phyloP scores from a whole-genome alignment of 2,797 vertebrate genomes.

The Clarias laeviceps region DNA sequence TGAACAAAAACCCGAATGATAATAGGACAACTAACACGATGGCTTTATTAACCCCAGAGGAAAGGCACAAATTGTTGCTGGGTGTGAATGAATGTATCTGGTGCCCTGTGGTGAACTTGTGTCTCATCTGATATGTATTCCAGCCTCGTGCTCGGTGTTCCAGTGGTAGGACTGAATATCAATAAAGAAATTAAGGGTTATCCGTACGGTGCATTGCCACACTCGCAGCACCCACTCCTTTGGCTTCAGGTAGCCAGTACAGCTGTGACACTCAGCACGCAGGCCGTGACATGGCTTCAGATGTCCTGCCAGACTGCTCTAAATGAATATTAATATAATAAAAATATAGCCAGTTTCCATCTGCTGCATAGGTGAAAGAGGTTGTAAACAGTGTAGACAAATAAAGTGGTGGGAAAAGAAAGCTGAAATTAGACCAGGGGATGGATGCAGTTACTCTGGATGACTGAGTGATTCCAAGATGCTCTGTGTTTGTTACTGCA shows the following conservation, averaged over 20 bases:
- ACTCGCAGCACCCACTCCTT: neutral
- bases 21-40: neutral
- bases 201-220: neutral
- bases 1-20: neutral
- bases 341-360: neutral
- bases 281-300: neutral
- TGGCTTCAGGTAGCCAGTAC: neutral
- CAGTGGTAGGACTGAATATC: slow-evolving; percentile 6
- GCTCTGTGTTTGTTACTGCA: neutral
- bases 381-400: neutral
- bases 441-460: neutral
- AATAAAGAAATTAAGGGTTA: slow-evolving; percentile 19
- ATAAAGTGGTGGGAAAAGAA: neutral
- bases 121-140: slow-evolving; percentile 1
- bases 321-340: neutral
- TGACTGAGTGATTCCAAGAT: neutral
- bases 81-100: neutral
- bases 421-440: neutral
- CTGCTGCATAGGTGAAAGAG: neutral
- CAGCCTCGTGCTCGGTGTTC: slow-evolving; percentile 1
- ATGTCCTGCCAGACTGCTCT: neutral
- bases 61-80: neutral
- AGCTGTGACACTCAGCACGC: neutral
- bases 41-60: slow-evolving; percentile 6
- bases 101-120: slow-evolving; percentile 5